Evolutionary conservation across 2,888 invertebrate genomes (phyloP), one percentile per base, ranked within the genome.

Genomic region (Papilio demoleus): DNA sequence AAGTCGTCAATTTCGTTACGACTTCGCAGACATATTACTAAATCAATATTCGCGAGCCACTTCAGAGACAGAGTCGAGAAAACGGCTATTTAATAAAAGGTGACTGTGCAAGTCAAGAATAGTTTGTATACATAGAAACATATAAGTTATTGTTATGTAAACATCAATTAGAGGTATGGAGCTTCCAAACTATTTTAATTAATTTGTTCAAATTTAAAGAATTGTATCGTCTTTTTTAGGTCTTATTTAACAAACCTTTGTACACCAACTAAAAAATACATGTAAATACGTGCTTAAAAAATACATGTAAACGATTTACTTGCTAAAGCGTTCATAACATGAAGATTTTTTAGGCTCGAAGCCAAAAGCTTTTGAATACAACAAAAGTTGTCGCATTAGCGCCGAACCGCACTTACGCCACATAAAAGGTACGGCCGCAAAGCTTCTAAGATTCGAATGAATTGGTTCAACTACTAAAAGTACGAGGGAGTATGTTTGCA

Each of bases 21-120:
- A 6, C 60, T 60, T 36, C 27, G 50, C 66, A 66, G 50, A n/a
- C n/a, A 67, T 17, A 56, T 45, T 34, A 31, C 58, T 63, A 63
- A 62, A 58, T 68, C 63, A 63, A 63, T 68, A 62, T 68, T 61
- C 62, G 45, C 45, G 38, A 36, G 63, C 58, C 63, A 64, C 47
- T 68, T 64, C 36, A 64, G 38, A 38, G 59, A 53, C 27, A 45
- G 42, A 11, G 45, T 6, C 9, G 38, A 40, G 22, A 53, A 34
- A 45, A 42, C 36, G 58, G 38, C 50, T 60, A 40, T 50, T 61
- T 40, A 67, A 60, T 50, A 47, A 58, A 58, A 24, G 42, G 45
- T n/a, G n/a, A n/a, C 19, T 22, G 36, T 40, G 14, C 38, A 4
- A 40, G 40, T 63, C 68, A 59, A 59, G 63, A 63, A 38, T 56